A percentile compares a stretch with the other conserved stretches of the same genome.
Evolutionary conservation across 2,113 vertebrate species (phyloP).

Genomic region (Aphelocoma coerulescens): DNA sequence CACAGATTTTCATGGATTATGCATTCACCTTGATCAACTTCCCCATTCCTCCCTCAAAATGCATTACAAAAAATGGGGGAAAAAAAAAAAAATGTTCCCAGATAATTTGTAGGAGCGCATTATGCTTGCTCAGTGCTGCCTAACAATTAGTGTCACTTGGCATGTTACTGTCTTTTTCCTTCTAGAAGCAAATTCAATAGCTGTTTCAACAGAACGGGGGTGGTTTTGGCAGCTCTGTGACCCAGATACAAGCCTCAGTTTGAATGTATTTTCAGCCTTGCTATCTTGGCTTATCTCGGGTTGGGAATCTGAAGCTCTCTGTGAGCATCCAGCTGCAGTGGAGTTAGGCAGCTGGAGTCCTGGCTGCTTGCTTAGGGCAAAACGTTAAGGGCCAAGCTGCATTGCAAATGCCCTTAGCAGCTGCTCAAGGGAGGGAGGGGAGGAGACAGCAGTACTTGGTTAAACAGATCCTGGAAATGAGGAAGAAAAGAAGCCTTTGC

Average conservation of each 20-base stretch:
- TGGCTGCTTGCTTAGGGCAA: slow-evolving; percentile 39
- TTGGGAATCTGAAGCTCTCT: slow-evolving; percentile 45
- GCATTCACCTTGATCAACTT: slow-evolving; percentile 17
- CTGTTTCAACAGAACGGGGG: slow-evolving; percentile 45
- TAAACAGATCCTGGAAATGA: not conserved
- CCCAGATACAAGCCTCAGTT: slow-evolving; percentile 51
- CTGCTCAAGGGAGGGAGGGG: not conserved
- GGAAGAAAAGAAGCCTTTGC: not conserved
- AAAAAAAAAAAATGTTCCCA: not conserved
- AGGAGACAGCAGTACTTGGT: not conserved
- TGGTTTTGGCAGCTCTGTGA: slow-evolving; percentile 59
- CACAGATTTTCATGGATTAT: not conserved
- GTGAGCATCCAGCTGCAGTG: slow-evolving; percentile 54
- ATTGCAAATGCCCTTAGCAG: slow-evolving; percentile 37
- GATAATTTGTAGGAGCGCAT: slow-evolving; percentile 30
- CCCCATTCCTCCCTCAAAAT: not conserved
- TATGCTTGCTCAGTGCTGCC: slow-evolving; percentile 43
- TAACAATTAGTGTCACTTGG: slow-evolving; percentile 70
- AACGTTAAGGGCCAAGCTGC: slow-evolving; percentile 33
- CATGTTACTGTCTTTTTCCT: slow-evolving; percentile 44
- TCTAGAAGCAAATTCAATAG: slow-evolving; percentile 63
- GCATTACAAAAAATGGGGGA: not conserved
- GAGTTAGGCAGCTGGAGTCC: slow-evolving; percentile 51
- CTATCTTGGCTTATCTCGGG: slow-evolving; percentile 41
- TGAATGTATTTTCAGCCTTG: slow-evolving; percentile 46